Evolutionary conservation across 2,797 vertebrate genomes (phyloP), one percentile per base, ranked within the genome.

Genomic region (Centropyge bicolor): DNA sequence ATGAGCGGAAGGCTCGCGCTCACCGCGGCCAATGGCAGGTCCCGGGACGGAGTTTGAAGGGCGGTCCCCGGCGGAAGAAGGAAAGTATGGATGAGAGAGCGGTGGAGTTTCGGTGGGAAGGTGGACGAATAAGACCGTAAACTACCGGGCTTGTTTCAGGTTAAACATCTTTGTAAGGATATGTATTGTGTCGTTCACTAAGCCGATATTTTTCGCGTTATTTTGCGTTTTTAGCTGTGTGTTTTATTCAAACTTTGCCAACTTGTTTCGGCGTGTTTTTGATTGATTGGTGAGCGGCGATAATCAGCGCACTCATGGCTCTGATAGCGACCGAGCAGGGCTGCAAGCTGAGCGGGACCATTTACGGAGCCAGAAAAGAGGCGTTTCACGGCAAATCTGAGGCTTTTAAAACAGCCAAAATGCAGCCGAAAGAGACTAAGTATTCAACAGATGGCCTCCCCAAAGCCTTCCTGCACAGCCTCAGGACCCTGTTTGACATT

Each of bases 401-500:
- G 16, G 36, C 78, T 38, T 87, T 81, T 54, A 87, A 85, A 81
- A 43, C 22, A 1, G 55, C 12, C 19, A 80, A 63, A 71, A 93
- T 93, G 84, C 93, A 91, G 52, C 83, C 89, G 0, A 92, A 85
- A 14, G 95, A 95, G 40, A 27, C 85, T 1, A 82, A 93, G 20
- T 90, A 90, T 55, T 93, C 94, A 59, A 97, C 95, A 1, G 95
- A 96, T 22, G 96, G 97, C 3, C 92, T 98, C 0, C 98, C 98
- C 0, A 95, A 95, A 86, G 97, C 95, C 2, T 99, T 99, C 78
- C 89, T 99, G 55, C 97, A 96, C 88, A 99, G 97, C 80, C 85
- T 99, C 75, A 95, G 97, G 79, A 97, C 98, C 0, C 95, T 99
- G 1, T 99, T 98, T 91, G 97, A 99, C 86, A 98, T 99, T 73